phyloP scores from a whole-genome alignment of 2,113 vertebrate genomes.

The Accipiter cooperii region DNA sequence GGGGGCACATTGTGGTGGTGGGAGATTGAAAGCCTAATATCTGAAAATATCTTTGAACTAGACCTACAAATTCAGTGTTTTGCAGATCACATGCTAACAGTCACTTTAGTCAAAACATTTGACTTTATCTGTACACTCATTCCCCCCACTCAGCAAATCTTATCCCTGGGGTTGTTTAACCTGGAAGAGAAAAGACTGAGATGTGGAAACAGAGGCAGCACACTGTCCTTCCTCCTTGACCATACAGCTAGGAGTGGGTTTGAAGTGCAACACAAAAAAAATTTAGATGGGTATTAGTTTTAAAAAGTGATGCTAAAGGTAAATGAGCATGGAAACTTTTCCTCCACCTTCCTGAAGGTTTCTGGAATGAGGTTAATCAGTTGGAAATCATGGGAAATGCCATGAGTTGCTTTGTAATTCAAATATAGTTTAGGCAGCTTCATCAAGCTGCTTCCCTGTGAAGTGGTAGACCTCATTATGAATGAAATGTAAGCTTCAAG shows the following conservation, averaged over 20 bases:
- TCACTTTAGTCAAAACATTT: background rate
- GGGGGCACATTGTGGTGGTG: background rate
- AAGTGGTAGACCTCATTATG: background rate
- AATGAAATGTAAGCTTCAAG: background rate
- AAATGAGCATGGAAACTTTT: background rate
- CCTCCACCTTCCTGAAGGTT: background rate
- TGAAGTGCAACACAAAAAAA: background rate
- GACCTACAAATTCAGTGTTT: background rate
- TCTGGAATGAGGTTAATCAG: background rate
- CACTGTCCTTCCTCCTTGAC: background rate
- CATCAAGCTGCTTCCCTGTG: background rate
- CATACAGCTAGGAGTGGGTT: background rate
- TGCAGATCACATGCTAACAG: background rate
- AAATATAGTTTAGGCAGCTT: background rate
- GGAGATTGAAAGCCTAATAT: background rate
- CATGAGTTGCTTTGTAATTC: background rate
- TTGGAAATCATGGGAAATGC: background rate
- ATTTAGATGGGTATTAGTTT: background rate
- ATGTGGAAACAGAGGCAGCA: background rate
- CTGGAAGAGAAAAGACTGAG: background rate
- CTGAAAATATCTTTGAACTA: background rate
- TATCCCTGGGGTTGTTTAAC: background rate
- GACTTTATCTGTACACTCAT: background rate
- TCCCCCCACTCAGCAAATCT: background rate
- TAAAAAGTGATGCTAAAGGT: background rate